Conservation (phyloP, 2,888 invertebrate genomes). For the Fissipunctia ypsillon region DNA sequence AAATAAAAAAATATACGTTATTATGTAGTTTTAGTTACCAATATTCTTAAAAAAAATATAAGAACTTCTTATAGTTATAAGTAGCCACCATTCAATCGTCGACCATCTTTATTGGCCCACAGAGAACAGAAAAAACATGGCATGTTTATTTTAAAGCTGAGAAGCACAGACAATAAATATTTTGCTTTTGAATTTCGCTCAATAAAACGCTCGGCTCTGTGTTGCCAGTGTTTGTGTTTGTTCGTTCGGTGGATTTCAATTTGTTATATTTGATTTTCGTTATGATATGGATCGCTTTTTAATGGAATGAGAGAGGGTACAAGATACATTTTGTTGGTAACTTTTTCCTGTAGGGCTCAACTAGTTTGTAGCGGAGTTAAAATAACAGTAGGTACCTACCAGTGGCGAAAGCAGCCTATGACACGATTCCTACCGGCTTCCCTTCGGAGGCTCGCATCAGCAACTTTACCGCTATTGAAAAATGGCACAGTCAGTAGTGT, state of each 20-base stretch:
- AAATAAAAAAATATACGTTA: not conserved
- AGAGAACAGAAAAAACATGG: conserved; percentile 61
- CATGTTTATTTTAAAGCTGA: conserved; percentile 76
- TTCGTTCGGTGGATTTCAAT: conserved; percentile 79
- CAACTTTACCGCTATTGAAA: no score
- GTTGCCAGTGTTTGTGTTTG: conserved; percentile 74
- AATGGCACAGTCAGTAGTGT: no score
- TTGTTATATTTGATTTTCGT: conserved; percentile 82
- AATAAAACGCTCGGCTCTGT: conserved; percentile 71
- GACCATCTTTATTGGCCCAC: conserved; percentile 39
- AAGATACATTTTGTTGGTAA: not conserved
- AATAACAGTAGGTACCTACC: not conserved
- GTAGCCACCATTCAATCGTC: conserved; percentile 24
- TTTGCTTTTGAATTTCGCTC: conserved; percentile 80
- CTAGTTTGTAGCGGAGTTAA: not conserved
- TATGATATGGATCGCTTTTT: conserved; percentile 42
- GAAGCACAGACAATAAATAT: conserved; percentile 80
- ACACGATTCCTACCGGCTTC: no score
- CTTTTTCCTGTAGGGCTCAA: not conserved
- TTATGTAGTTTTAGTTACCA: not conserved
- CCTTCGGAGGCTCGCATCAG: no score
- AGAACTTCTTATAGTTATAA: not conserved
- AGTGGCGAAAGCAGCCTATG: no score
- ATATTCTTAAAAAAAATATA: conserved; percentile 2
- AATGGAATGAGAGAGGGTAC: conserved; percentile 8